Conservation (phyloP, 2,113 vertebrate species). For the Sigmodon hispidus region DNA sequence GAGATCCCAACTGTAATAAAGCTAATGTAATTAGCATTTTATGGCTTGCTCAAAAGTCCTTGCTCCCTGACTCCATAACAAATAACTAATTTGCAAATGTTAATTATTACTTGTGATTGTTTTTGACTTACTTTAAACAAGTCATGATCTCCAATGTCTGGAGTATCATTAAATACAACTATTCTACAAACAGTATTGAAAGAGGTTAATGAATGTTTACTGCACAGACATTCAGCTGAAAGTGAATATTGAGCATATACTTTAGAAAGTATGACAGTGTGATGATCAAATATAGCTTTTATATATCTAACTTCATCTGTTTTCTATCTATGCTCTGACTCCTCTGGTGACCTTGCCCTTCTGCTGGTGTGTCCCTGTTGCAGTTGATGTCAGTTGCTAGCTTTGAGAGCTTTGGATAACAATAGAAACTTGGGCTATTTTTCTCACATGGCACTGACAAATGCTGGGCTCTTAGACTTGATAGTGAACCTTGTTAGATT, state of each 20-base stretch:
- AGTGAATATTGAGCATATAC: not conserved
- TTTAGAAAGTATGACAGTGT: not conserved
- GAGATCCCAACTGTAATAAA: slow-evolving; percentile 51
- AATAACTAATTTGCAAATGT: slow-evolving; percentile 13
- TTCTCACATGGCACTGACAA: not conserved
- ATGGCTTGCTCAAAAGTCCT: not conserved
- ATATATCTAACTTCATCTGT: not conserved
- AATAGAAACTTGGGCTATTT: not conserved
- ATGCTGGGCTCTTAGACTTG: not conserved
- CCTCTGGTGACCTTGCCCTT: too few species aligned
- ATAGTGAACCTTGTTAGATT: not conserved
- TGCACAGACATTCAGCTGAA: not conserved
- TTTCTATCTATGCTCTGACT: not conserved
- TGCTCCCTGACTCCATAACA: not conserved
- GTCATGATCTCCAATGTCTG: not conserved
- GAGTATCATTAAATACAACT: not conserved
- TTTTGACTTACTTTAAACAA: not conserved
- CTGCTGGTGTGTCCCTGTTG: not conserved
- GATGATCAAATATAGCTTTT: not conserved
- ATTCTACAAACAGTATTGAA: not conserved
- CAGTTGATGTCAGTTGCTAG: not conserved
- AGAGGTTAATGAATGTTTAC: not conserved
- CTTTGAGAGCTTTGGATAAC: not conserved
- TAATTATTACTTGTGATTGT: slow-evolving; percentile 30
- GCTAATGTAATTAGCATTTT: slow-evolving; percentile 46